Base-by-base conservation (phyloP, 1,140 invertebrate genomes). In the Scaptomyza graminum region DNA sequence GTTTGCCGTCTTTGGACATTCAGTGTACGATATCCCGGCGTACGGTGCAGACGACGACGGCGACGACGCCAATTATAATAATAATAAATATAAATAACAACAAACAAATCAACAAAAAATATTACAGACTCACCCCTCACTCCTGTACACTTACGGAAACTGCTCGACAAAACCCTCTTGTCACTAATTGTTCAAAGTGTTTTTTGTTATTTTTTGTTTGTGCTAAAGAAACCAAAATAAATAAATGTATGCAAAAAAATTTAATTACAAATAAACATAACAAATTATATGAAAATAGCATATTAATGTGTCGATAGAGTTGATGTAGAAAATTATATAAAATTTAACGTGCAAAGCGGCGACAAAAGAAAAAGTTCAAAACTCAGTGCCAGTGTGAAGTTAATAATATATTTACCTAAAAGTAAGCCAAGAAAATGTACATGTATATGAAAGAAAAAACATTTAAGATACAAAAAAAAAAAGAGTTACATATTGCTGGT, bases 21-120 rank as follows among this genome's bases (percentile, higher is more conserved):
- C 90, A 91, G 90, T 91, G 74, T 84, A 76, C 80, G 74, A 85
- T 82, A 91, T 85, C 79, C 87, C 85, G 90, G 87, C 77, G 73
- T 69, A 79, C 89, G 87, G 90, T 91, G 74, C 79, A 88, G 85
- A 88, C 84, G 65, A 68, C 66, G 71, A 43, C 59, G n/a, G n/a
- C n/a, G n/a, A n/a, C n/a, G n/a, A n/a, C n/a, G n/a, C n/a, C n/a
- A n/a, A n/a, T n/a, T n/a, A n/a, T 50, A 39, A 64, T 4, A 37
- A 61, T 41, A n/a, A n/a, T 41, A 3, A 12, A 5, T 2, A 41
- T n/a, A n/a, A n/a, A 41, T 22, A 22, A 2, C 18, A 22, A 41
- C 3, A 41, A 43, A 28, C 28, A 37, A 61, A 52, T 31, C 5
- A 31, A 46, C 4, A 62, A 60, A 34, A 34, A 54, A 52, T n/a